Evolutionary conservation across 2,888 invertebrate genomes (phyloP).

Genomic region (Catocala nupta): DNA sequence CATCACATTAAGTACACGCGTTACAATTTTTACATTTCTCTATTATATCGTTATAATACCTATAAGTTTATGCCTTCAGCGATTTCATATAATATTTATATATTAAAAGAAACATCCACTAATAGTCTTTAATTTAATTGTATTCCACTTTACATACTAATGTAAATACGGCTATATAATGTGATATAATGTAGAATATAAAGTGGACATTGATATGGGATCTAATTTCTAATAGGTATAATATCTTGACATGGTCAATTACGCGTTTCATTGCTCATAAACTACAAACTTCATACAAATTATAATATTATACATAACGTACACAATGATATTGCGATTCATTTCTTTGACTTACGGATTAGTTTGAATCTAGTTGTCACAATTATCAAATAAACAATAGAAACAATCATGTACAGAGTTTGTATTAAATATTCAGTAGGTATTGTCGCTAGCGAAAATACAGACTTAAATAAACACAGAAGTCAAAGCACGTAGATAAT

Average conservation of each 20-base stretch:
- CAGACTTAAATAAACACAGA: too few relatives aligned
- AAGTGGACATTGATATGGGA: constrained; percentile 47
- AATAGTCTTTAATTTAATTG: constrained; percentile 48
- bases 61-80: constrained; percentile 48
- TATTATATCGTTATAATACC: constrained; percentile 38
- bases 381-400: too few relatives aligned
- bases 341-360: too few relatives aligned
- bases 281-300: too few relatives aligned
- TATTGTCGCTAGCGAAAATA: too few relatives aligned
- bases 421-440: too few relatives aligned
- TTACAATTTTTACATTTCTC: constrained; percentile 54
- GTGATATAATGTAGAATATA: constrained; percentile 28
- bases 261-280: constrained; percentile 19
- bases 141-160: constrained; percentile 39
- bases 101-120: constrained; percentile 35
- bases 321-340: too few relatives aligned
- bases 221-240: constrained; percentile 36
- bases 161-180: constrained; percentile 35
- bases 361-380: too few relatives aligned
- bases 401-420: too few relatives aligned
- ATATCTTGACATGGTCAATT: constrained; percentile 27
- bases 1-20: constrained; percentile 66
- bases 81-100: constrained; percentile 30
- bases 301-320: too few relatives aligned
- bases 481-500: too few relatives aligned